Percentiles rank a stretch among this genome's conserved stretches.
phyloP scores from a whole-genome alignment of 1,140 invertebrate species.

The Drosophila hydei region DNA sequence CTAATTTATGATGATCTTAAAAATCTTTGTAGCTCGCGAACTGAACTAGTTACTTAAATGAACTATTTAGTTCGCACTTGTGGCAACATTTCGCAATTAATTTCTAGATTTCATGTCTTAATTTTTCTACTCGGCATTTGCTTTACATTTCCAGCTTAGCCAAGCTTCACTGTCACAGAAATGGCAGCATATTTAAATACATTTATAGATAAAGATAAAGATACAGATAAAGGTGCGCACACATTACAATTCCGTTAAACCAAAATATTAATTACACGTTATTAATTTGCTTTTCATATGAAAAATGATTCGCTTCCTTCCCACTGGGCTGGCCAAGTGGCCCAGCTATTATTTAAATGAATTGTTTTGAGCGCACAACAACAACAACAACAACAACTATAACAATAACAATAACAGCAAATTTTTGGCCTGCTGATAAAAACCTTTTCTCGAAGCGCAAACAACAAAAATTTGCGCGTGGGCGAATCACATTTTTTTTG shows the following conservation, averaged over 20 bases:
- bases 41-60: too few species aligned
- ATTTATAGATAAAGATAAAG: not conserved
- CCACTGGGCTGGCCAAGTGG: conserved; percentile 57
- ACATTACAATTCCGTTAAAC: conserved; percentile 39
- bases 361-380: conserved; percentile 63
- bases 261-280: conserved; percentile 78
- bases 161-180: conserved; percentile 4
- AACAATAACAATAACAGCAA: conserved; percentile 30
- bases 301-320: conserved; percentile 77
- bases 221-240: not conserved
- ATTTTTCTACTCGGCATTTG: too few species aligned
- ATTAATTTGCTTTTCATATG: conserved; percentile 72
- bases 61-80: too few species aligned
- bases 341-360: conserved; percentile 78
- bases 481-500: conserved; percentile 51
- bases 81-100: too few species aligned
- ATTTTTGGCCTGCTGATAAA: conserved; percentile 47
- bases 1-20: too few species aligned
- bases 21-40: too few species aligned
- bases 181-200: not conserved
- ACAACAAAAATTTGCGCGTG: conserved; percentile 54
- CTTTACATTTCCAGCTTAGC: too few species aligned
- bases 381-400: conserved; percentile 28
- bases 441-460: conserved; percentile 38
- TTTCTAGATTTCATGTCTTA: too few species aligned